Conservation (phyloP, 2,113 vertebrate species). For the Etheostoma spectabile region DNA sequence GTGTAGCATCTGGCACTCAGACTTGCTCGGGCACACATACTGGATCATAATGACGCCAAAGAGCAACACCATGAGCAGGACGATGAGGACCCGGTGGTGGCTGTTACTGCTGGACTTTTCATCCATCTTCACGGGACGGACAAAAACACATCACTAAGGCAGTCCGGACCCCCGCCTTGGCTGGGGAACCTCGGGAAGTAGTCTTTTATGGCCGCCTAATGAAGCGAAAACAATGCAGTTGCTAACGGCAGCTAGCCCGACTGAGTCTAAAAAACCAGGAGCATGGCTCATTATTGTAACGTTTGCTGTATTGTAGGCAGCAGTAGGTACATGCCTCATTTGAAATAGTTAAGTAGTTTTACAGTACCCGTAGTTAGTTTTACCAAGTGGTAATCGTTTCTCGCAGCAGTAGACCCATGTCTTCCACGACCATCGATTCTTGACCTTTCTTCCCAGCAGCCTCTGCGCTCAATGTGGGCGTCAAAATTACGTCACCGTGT, state of each 20-base stretch:
- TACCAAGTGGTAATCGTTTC: neutral
- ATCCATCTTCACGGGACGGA: slow-evolving; percentile 90
- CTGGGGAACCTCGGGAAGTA: slow-evolving; percentile 20
- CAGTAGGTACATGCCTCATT: fast-evolving
- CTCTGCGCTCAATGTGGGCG: slow-evolving; percentile 65
- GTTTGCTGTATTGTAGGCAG: fast-evolving
- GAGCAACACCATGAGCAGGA: slow-evolving; percentile 90
- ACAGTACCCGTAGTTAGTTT: fast-evolving
- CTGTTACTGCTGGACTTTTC: slow-evolving; percentile 88
- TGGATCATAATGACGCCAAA: slow-evolving; percentile 94
- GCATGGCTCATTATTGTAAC: neutral
- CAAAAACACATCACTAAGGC: slow-evolving; percentile 81
- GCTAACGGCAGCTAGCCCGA: slow-evolving; percentile 40
- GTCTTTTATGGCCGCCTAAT: neutral
- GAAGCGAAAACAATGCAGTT: slow-evolving; percentile 59
- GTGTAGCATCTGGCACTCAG: slow-evolving; percentile 91
- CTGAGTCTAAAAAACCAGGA: neutral
- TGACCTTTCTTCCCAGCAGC: slow-evolving; percentile 78
- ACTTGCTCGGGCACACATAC: slow-evolving; percentile 93
- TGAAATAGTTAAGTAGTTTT: neutral
- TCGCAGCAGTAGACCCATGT: neutral
- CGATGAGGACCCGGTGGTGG: slow-evolving; percentile 88
- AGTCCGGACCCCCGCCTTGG: slow-evolving; percentile 52
- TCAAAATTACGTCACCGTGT: slow-evolving; percentile 59
- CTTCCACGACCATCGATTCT: slow-evolving; percentile 48